Conservation (phyloP, 2,888 invertebrate genomes). For the Megaustenia siamemsis region DNA sequence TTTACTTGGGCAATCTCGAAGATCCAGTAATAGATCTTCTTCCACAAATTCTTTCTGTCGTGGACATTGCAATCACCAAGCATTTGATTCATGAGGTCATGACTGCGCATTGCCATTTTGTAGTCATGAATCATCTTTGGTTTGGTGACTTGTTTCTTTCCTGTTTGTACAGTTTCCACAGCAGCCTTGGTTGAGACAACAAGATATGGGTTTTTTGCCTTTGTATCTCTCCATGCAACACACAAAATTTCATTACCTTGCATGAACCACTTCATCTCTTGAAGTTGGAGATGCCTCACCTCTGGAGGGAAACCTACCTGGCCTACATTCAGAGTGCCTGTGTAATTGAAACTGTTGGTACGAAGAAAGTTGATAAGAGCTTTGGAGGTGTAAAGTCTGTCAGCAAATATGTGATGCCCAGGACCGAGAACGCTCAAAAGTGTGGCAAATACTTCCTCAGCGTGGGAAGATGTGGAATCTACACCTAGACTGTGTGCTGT, state of each 20-base stretch:
- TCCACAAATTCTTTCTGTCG: background rate
- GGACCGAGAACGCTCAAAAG: background rate
- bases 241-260: background rate
- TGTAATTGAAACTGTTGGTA: background rate
- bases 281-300: background rate
- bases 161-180: background rate
- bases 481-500: background rate
- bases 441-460: background rate
- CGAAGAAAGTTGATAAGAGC: background rate
- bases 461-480: too few species aligned
- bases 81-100: background rate
- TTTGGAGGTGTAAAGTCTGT: background rate
- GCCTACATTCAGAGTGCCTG: too few species aligned
- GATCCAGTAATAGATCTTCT: background rate
- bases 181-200: background rate
- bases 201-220: background rate
- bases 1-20: background rate
- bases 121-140: too few species aligned
- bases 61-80: background rate
- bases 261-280: background rate
- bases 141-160: background rate
- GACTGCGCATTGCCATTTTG: too few species aligned
- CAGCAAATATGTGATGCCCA: background rate
- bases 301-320: background rate
- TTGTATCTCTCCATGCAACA: background rate